Base-by-base conservation (phyloP, 2,797 vertebrate species). In the Aulostomus chinensis region DNA sequence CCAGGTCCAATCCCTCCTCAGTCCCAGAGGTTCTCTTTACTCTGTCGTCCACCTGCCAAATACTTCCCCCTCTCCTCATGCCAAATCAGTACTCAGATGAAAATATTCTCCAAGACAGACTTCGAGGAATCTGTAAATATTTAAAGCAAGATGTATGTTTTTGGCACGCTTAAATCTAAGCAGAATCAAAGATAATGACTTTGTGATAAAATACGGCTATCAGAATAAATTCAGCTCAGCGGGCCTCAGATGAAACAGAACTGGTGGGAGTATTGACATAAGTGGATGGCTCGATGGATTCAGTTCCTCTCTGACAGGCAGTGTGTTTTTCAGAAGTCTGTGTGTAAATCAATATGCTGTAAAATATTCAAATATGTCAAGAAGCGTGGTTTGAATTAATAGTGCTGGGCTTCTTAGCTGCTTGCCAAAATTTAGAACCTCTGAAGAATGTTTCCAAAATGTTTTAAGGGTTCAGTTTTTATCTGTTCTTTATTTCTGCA, bases 221-320 rank as follows among this genome's bases (percentile, higher is more conserved):
- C 32, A 26, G 51, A 62, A 43, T 58, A 60, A 67, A 63, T 72
- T 36, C 2, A n/a, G 17, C 1, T 1, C 76, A 62, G 61, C 58
- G 46, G 55, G 50, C 53, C 20, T 11, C 5, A 8, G 33, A 65
- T 78, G 58, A 73, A 58, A 55, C 54, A 34, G 55, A n/a, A n/a
- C n/a, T n/a, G n/a, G n/a, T n/a, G n/a, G n/a, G n/a, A 62, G 50
- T 66, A 39, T 65, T 51, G 59, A 79, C 60, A 39, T 55, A 59
- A 78, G 22, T 25, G n/a, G n/a, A n/a, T n/a, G n/a, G n/a, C n/a
- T n/a, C n/a, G n/a, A n/a, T 9, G 11, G 39, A 62, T 58, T 61
- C 29, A 57, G 5, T 51, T 59, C 34, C 32, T 57, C 15, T 22
- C 46, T 49, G 50, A 77, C 52, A 25, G 34, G 28, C 49, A 10